Conservation (phyloP, 1,140 invertebrate genomes). For the Atopsyche davidsoni region DNA sequence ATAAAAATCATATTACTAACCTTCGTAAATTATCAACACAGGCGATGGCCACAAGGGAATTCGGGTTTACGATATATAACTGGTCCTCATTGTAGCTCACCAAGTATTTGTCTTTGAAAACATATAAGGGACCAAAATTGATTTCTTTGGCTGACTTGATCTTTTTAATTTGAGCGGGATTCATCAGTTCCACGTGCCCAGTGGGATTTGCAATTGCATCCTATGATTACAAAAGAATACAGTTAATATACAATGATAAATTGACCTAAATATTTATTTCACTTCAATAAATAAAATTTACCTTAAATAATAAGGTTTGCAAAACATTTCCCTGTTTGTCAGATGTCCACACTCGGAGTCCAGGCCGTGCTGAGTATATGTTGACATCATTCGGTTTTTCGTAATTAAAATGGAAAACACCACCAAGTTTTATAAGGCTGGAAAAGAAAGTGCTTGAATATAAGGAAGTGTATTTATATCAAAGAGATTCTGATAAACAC, state of each 20-base stretch:
- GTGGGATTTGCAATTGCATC: slow-evolving; percentile 56
- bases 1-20: slow-evolving; percentile 30
- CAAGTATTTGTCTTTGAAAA: slow-evolving; percentile 64
- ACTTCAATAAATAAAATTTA: slow-evolving; percentile 33
- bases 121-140: slow-evolving; percentile 61
- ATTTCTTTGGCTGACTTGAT: slow-evolving; percentile 46
- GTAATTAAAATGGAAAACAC: slow-evolving; percentile 55
- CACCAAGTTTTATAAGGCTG: slow-evolving; percentile 61
- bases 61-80: slow-evolving; percentile 70
- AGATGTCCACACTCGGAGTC: slow-evolving; percentile 75
- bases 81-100: slow-evolving; percentile 66
- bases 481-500: too few species aligned
- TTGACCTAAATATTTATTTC: slow-evolving; percentile 12
- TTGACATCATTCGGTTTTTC: slow-evolving; percentile 45
- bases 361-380: slow-evolving; percentile 71
- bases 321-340: slow-evolving; percentile 67
- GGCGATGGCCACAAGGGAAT: slow-evolving; percentile 49
- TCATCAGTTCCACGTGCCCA: slow-evolving; percentile 60
- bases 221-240: slow-evolving; percentile 32
- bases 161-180: slow-evolving; percentile 52
- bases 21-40: slow-evolving; percentile 40
- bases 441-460: slow-evolving; percentile 30
- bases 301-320: slow-evolving; percentile 81
- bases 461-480: too few species aligned
- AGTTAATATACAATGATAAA: slow-evolving; percentile 29